phyloP scores from a whole-genome alignment of 2,888 invertebrate genomes.

The Anticlea derivata region DNA sequence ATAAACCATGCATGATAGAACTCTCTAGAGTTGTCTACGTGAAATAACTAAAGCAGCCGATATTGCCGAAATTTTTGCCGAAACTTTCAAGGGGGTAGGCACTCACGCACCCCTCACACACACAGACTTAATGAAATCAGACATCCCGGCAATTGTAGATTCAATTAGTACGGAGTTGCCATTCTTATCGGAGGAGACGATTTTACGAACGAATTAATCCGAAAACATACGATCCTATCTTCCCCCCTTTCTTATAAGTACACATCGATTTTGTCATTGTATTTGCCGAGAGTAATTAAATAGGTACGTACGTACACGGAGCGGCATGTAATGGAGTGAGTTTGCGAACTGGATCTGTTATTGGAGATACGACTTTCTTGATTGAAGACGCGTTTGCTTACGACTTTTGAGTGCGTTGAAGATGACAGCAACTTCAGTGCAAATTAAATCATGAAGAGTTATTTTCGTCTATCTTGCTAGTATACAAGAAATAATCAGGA shows the following conservation, averaged over 20 bases:
- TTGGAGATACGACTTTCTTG: constrained; percentile 34
- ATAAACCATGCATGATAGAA: constrained; percentile 31
- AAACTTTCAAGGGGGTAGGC: constrained; percentile 49
- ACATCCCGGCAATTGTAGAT: constrained; percentile 82
- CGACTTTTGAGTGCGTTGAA: constrained; percentile 29
- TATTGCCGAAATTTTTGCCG: constrained; percentile 47
- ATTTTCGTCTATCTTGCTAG: constrained; percentile 1
- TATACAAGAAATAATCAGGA: background rate
- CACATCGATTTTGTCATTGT: constrained; percentile 70
- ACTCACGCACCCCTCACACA: constrained; percentile 56
- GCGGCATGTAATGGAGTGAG: constrained; percentile 42
- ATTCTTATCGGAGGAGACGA: constrained; percentile 82
- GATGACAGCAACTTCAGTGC: constrained; percentile 30
- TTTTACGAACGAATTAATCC: constrained; percentile 84
- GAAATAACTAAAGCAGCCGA: constrained; percentile 40
- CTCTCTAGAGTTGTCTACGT: constrained; percentile 34
- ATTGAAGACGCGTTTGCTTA: constrained; percentile 28
- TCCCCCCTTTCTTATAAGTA: constrained; percentile 64
- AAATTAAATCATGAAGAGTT: constrained; percentile 33
- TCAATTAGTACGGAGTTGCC: constrained; percentile 83
- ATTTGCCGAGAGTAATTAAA: constrained; percentile 79
- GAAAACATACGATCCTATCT: constrained; percentile 82
- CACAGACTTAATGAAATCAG: constrained; percentile 74
- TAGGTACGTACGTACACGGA: constrained; percentile 65
- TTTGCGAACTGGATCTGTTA: constrained; percentile 32